Percentiles rank a stretch among this genome's conserved stretches.
These are phyloP conservation scores for Lonchura striata DNA, from an alignment of 2,113 vertebrate genomes.

Conservation along the genomic window DNA sequence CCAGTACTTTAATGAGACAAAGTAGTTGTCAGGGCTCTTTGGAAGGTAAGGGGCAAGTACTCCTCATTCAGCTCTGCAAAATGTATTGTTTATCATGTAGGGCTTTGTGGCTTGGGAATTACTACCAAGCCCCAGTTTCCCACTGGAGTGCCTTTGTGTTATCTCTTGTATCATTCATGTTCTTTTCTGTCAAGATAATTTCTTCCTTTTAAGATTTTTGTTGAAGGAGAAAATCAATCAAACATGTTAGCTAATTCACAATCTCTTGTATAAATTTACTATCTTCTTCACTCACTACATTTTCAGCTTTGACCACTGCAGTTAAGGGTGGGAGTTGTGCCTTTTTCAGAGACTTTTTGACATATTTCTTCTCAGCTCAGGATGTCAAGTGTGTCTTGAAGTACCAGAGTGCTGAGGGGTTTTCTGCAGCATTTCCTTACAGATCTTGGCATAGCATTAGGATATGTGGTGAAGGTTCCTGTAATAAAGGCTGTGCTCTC, in stretches of 20 bases:
- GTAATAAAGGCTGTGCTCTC: background rate
- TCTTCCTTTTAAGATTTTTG: background rate
- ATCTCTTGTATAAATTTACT: no score
- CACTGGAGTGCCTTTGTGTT: background rate
- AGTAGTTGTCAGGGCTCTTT: background rate
- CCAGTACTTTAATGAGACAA: background rate
- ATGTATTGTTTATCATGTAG: background rate
- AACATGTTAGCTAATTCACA: no score
- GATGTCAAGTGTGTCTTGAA: background rate
- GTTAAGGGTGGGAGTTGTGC: background rate
- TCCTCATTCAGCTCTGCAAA: background rate
- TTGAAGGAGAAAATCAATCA: background rate
- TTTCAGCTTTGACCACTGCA: background rate
- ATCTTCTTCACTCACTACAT: background rate
- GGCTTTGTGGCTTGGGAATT: background rate
- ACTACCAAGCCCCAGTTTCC: background rate
- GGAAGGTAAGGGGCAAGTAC: background rate
- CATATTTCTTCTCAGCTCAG: background rate
- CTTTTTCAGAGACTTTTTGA: background rate
- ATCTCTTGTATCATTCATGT: background rate
- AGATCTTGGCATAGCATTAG: background rate
- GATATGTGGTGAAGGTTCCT: background rate
- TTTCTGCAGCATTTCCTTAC: background rate
- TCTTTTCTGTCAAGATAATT: background rate
- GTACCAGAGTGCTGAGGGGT: background rate